phyloP scores from a whole-genome alignment of 2,113 vertebrate genomes.

The Cariama cristata region DNA sequence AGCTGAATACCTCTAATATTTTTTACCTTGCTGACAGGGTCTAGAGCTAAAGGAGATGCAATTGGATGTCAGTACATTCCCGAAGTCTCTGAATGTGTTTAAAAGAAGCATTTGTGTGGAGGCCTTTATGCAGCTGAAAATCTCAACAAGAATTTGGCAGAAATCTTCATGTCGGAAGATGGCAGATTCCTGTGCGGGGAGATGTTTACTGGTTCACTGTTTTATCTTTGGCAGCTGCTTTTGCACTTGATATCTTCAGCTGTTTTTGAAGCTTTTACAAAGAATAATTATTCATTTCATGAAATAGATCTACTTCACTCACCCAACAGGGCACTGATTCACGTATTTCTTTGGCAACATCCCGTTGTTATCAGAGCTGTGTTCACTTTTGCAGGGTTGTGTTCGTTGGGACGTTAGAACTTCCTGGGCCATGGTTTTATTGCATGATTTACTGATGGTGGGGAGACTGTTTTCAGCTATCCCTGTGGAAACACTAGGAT shows the following conservation, averaged over 20 bases:
- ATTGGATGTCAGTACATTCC: slow-evolving; percentile 61
- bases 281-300: slow-evolving; percentile 62
- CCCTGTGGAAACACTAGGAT: neutral
- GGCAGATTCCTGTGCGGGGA: slow-evolving; percentile 83
- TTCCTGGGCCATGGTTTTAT: neutral
- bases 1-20: slow-evolving; percentile 63
- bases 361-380: slow-evolving; percentile 1
- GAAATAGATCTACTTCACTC: slow-evolving; percentile 17
- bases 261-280: slow-evolving; percentile 66
- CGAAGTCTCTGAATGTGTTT: slow-evolving; percentile 37
- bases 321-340: neutral
- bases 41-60: slow-evolving; percentile 25
- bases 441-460: neutral
- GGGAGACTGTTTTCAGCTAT: neutral
- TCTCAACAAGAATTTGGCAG: slow-evolving; percentile 75
- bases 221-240: slow-evolving; percentile 71
- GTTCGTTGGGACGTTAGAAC: neutral
- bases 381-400: neutral
- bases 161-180: slow-evolving; percentile 68
- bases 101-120: slow-evolving; percentile 67
- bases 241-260: slow-evolving; percentile 61
- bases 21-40: slow-evolving; percentile 42
- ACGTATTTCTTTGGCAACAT: slow-evolving; percentile 19
- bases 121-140: slow-evolving; percentile 68
- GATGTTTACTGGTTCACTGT: slow-evolving; percentile 69